Evolutionary conservation across 2,797 vertebrate species (phyloP), one percentile per base, ranked within the genome.

Genomic region (Crotalus adamanteus): DNA sequence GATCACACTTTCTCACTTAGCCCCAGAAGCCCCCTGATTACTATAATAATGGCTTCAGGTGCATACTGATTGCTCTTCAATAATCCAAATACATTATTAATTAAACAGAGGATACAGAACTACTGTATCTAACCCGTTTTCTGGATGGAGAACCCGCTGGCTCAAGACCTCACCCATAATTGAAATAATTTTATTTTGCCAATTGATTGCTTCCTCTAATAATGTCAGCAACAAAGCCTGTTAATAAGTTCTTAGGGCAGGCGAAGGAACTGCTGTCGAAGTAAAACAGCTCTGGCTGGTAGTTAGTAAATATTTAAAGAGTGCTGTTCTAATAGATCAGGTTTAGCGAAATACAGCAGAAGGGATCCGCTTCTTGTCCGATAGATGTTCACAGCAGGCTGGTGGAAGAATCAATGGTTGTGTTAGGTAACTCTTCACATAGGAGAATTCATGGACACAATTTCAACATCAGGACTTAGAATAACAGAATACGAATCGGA

Each of bases 291-390:
- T 28, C 73, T n/a, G 42, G 56, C 85, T 86, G 51, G 47, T 1
- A 9, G 13, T 2, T 8, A 1, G 3, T 1, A 18, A 0, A 88
- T 90, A 86, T 86, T 90, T 5, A 0, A 3, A 0, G 0, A 8
- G 13, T 0, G 31, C 42, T 28, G 28, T 78, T 28, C 51, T 9
- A 0, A 0, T 0, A 13, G 60, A 25, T 37, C 56, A 28, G 0
- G 6, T 0, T 55, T 28, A n/a, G 73, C 22, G 47, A 22, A 18
- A 11, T 37, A 69, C 7, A 69, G 53, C 37, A 18, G 12, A 63
- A 57, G 3, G n/a, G 37, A 13, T 3, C 13, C 60, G 53, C 51
- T 65, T 59, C 89, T 78, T 31, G 2, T 37, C 0, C 31, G 1
- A 57, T n/a, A n/a, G 26, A 56, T 18, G 53, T n/a, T 56, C 28